A percentile compares a stretch with the other conserved stretches of the same genome.
Conservation (phyloP, 2,888 invertebrate genomes). For the Labia minor region DNA sequence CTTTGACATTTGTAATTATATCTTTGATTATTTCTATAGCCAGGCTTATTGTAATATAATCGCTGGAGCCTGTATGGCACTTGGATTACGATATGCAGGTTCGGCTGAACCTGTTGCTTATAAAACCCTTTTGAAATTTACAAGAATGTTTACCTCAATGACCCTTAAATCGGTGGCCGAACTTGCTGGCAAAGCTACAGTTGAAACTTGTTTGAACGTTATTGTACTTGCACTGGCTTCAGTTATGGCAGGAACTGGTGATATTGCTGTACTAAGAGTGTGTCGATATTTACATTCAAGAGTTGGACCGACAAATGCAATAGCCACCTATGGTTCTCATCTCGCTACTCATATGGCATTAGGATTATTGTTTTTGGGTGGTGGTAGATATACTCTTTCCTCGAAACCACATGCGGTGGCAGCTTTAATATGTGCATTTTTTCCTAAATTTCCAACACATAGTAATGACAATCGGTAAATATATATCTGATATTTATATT, state of each 20-base stretch:
- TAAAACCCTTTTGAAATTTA: constrained; percentile 62
- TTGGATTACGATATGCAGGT: constrained; percentile 90
- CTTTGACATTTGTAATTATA: no score
- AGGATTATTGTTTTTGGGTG: constrained; percentile 87
- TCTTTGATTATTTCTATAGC: constrained; percentile 41
- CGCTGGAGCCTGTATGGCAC: constrained; percentile 85
- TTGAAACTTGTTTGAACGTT: constrained; percentile 80
- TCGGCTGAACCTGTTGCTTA: constrained; percentile 74
- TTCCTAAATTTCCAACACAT: constrained; percentile 93
- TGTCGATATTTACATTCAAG: constrained; percentile 75
- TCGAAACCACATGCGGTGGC: constrained; percentile 78
- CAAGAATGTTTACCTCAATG: constrained; percentile 55
- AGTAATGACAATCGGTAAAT: constrained; percentile 85
- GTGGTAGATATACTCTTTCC: constrained; percentile 75
- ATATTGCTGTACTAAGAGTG: constrained; percentile 65
- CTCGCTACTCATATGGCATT: constrained; percentile 92
- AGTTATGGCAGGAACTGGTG: constrained; percentile 93
- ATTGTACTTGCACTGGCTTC: constrained; percentile 66
- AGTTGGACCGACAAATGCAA: constrained; percentile 58
- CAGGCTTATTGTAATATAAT: constrained; percentile 96
- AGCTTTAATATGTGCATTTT: constrained; percentile 83
- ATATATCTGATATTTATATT: neutral
- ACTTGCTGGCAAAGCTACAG: constrained; percentile 77
- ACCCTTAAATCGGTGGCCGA: constrained; percentile 65
- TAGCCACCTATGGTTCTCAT: constrained; percentile 81